Conservation (phyloP, 2,113 vertebrate genomes). For the Dicerorhinus sumatrensis region DNA sequence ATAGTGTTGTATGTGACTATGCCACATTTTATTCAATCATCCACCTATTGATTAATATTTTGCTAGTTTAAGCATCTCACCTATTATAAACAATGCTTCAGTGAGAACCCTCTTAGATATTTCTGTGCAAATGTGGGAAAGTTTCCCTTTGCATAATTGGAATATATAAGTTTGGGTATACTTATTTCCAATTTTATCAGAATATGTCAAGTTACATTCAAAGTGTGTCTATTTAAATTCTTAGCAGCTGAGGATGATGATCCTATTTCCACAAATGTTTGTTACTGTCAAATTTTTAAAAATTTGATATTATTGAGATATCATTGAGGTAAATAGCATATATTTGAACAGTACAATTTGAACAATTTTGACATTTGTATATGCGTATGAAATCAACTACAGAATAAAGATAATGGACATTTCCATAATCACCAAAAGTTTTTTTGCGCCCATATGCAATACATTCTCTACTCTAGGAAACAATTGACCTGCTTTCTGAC, state of each 20-base stretch:
- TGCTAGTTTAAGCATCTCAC: not conserved
- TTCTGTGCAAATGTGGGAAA: not conserved
- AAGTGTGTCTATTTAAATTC: slow-evolving; percentile 39
- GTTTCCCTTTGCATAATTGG: not conserved
- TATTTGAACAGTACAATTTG: slow-evolving; percentile 14
- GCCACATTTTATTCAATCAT: not conserved
- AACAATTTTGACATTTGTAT: not conserved
- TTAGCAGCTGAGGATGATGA: not conserved
- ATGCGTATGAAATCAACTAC: not conserved
- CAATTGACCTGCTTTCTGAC: not conserved
- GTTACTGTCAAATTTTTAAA: not conserved
- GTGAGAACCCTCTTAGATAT: not conserved
- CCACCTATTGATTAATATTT: not conserved
- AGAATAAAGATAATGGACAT: slow-evolving; percentile 12
- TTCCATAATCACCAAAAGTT: not conserved
- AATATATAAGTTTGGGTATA: not conserved
- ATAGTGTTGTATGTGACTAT: not conserved
- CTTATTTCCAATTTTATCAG: slow-evolving; percentile 27
- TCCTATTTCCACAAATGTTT: slow-evolving; percentile 10
- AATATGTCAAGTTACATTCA: not conserved
- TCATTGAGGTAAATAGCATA: not conserved
- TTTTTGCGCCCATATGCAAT: not conserved
- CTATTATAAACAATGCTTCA: not conserved
- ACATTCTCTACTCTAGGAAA: not conserved
- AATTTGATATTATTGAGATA: slow-evolving; percentile 21